Base-by-base conservation (phyloP, 2,113 vertebrate species). In the Centropus bengalensis region DNA sequence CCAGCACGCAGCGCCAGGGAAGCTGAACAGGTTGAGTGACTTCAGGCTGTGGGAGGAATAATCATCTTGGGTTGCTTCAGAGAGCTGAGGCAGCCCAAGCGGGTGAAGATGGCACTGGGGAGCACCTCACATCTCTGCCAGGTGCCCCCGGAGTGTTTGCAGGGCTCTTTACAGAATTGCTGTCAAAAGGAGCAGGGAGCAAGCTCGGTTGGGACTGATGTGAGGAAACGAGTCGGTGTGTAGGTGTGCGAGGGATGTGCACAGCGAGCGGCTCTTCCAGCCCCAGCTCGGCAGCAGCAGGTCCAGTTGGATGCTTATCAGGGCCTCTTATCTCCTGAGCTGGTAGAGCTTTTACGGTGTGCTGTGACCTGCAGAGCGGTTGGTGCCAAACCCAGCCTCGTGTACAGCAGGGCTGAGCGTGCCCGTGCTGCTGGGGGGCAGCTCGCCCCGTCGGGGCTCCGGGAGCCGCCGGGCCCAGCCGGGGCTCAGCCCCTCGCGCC, bases 1-100 rank as follows among this genome's bases (percentile, higher is more conserved):
- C 51, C 76, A n/a, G 88, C 32, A 60, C 7, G 75, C 82, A 52
- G 62, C 74, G 27, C 92, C 55, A 60, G 42, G 95, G 90, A 89
- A 93, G 96, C 95, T 66, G 44, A 96, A 95, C 97, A 81, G 95
- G 96, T 91, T 91, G 75, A 75, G 82, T 91, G 74, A 91, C 97
- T 97, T 77, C 33, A 36, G 62, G 74, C 91, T 45, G 95, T 87
- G 93, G 97, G 96, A 95, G 97, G 97, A 96, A 96, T 86, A 94
- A 83, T 94, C 74, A 4, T 73, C 52, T 10, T 24, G 75, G 73
- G 62, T 70, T 92, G 80, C 74, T 88, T 81, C 83, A 91, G 77
- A 67, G 84, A 90, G 91, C 82, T 20, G 45, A 82, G 86, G 69
- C 94, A 62, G 93, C 75, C 89, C 74, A 78, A 79, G 16, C 18